These are phyloP conservation scores for Uria lomvia DNA, from an alignment of 2,113 vertebrate species.

Conservation along the genomic window DNA sequence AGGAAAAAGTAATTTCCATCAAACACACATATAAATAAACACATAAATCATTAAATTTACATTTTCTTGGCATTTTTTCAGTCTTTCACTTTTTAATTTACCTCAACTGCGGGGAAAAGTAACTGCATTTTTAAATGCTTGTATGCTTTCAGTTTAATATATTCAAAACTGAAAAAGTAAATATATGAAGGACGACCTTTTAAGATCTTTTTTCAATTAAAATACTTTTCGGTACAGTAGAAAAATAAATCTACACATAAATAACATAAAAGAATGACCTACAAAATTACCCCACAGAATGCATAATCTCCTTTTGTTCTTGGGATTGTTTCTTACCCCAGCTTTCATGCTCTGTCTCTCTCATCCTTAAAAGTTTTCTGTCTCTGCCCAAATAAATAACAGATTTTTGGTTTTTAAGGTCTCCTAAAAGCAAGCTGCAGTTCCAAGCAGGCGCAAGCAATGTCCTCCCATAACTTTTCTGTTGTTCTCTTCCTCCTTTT, in stretches of 20 bases:
- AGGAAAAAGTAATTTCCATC: background rate
- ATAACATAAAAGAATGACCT: background rate
- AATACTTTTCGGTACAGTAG: background rate
- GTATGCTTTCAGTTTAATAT: fast-evolving
- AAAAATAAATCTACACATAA: background rate
- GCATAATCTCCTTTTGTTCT: background rate
- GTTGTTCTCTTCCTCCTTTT: background rate
- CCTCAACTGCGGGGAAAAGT: background rate
- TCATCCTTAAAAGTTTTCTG: background rate
- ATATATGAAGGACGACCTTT: background rate
- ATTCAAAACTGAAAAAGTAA: background rate
- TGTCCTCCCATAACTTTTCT: background rate
- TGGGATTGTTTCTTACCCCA: background rate
- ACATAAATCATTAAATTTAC: background rate
- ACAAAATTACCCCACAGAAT: background rate
- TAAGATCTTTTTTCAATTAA: background rate
- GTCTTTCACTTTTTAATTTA: background rate
- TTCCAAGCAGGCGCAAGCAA: background rate
- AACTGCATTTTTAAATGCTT: background rate
- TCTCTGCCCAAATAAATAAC: background rate
- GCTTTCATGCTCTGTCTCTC: background rate
- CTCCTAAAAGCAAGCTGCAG: background rate
- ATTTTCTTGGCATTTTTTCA: background rate
- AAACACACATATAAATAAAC: background rate
- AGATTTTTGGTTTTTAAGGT: background rate